These are phyloP conservation scores for Uria lomvia DNA, from an alignment of 2,113 vertebrate genomes.

Conservation along the genomic window DNA sequence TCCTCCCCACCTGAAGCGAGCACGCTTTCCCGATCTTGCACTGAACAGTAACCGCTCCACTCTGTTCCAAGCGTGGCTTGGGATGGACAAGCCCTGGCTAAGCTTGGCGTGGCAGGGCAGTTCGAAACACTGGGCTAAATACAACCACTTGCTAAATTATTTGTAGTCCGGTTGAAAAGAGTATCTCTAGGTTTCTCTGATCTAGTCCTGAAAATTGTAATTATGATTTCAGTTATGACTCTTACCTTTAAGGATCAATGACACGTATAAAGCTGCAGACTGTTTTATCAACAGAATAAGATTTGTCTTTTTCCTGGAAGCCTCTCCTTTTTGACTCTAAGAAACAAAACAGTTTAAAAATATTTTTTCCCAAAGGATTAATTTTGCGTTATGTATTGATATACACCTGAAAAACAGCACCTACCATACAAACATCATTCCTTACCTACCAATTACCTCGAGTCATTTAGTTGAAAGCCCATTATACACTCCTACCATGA, in stretches of 20 bases:
- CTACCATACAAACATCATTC: not conserved
- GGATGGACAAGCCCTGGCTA: not conserved
- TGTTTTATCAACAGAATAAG: not conserved
- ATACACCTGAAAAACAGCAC: not conserved
- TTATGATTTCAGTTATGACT: not conserved
- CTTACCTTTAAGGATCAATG: not conserved
- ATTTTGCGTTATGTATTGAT: not conserved
- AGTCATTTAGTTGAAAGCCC: not conserved
- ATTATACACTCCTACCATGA: not conserved
- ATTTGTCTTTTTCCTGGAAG: not conserved
- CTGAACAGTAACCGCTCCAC: not conserved
- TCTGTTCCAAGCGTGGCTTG: not conserved
- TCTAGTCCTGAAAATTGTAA: not conserved
- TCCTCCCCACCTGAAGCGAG: not conserved
- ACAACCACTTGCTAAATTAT: not conserved
- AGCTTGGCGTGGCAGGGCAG: accelerated
- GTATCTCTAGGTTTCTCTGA: not conserved
- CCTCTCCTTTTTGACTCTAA: not conserved
- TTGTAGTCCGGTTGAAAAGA: not conserved
- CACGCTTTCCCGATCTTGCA: not conserved
- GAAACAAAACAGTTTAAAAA: not conserved
- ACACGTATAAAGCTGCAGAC: not conserved
- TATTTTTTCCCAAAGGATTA: not conserved
- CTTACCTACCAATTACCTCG: not conserved
- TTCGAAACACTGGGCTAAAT: not conserved